A percentile compares a stretch with the other conserved stretches of the same genome.
Evolutionary conservation across 2,888 invertebrate species (phyloP).

Genomic region (Sarcophaga carnaria): DNA sequence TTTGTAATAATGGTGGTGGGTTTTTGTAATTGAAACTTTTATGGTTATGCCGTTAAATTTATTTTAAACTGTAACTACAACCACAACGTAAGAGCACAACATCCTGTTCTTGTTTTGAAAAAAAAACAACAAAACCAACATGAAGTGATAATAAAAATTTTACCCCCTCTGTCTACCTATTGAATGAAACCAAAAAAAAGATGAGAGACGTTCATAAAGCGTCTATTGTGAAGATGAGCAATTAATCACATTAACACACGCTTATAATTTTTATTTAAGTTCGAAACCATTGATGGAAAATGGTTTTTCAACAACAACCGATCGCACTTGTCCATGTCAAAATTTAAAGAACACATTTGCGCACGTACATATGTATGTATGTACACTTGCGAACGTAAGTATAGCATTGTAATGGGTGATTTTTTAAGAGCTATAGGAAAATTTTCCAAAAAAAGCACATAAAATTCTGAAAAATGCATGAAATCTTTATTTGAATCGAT

Average conservation of each 20-base stretch:
- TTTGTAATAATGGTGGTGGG: slow-evolving; percentile 11
- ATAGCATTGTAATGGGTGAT: too few species aligned
- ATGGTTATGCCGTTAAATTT: slow-evolving; percentile 51
- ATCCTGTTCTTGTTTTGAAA: slow-evolving; percentile 55
- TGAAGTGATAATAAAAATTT: slow-evolving; percentile 6
- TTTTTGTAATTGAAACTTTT: slow-evolving; percentile 67
- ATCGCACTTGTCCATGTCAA: slow-evolving; percentile 59
- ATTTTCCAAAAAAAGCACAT: too few species aligned
- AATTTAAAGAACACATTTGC: slow-evolving; percentile 35
- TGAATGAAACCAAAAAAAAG: background rate
- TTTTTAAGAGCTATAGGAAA: too few species aligned
- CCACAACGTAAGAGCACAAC: slow-evolving; percentile 50
- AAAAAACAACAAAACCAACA: slow-evolving; percentile 5
- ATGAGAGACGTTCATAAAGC: background rate
- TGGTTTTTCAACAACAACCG: slow-evolving; percentile 8
- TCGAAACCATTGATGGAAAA: background rate
- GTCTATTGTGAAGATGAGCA: slow-evolving; percentile 54
- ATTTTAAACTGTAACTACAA: slow-evolving; percentile 61
- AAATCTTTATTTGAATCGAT: too few species aligned
- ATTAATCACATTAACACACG: slow-evolving; percentile 72
- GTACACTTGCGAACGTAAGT: background rate
- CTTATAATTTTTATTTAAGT: slow-evolving; percentile 56
- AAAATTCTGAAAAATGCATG: too few species aligned
- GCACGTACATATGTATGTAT: background rate
- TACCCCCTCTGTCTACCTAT: slow-evolving; percentile 37